Base-by-base conservation (phyloP, 2,113 vertebrate genomes). In the Podarcis raffonei region DNA sequence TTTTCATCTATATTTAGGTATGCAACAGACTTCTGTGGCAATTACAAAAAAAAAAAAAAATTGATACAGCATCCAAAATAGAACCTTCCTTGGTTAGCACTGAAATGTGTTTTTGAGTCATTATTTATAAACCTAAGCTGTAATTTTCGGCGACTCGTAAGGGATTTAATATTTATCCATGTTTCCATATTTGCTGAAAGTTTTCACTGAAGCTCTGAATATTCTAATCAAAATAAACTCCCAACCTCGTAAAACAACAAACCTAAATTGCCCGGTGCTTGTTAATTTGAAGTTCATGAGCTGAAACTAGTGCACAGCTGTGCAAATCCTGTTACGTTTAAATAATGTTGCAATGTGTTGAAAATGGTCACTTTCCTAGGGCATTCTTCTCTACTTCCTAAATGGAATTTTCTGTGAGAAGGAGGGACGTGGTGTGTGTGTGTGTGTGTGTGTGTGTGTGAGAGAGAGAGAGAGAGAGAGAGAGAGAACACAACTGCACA, bases 1-100 rank as follows among this genome's bases (percentile, higher is more conserved):
- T 92, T 93, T 42, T 90, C 91, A 66, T 32, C 81, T 92, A 80
- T 92, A 32, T 94, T 94, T 82, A 90, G 85, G 90, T 89, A 83
- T 87, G 81, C 86, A 84, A 81, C 85, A 86, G 87, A 57, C 86
- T 94, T 86, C 87, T 90, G 75, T 89, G 84, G 7, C 86, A 87
- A 81, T 92, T 88, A 66, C 0, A 53, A 88, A 90, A 89, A 91
- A 0, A 48, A 88, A 90, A 89, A 91, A 92, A 94, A 93, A 77
- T 15, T 65, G 53, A 65, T 83, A 83, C 39, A 88, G 35, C 82
- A 75, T 79, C 80, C 85, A 1, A 91, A 83, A 89, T 57, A 72
- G 57, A 91, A 78, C 16, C 66, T 80, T 65, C 35, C 77, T 92
- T 91, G 90, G 84, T 90, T 91, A 69, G 53, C 89, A 89, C 72